Conservation (phyloP, 2,113 vertebrate species). For the Paradoxurus hermaphroditus region DNA sequence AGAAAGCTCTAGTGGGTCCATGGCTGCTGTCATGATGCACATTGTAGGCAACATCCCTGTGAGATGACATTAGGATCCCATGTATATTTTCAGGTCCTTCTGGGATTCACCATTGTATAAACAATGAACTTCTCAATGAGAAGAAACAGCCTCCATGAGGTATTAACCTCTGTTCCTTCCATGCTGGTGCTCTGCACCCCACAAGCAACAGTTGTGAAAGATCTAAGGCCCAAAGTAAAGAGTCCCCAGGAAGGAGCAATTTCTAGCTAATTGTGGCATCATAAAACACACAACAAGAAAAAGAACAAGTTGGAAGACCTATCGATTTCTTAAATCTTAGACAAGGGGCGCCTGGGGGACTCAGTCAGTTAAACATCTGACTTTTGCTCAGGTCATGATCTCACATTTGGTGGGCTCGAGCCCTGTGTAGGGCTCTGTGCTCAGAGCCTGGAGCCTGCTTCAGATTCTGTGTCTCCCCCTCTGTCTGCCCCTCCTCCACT, state of each 20-base stretch:
- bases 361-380: too few relatives aligned
- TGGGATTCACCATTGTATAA: background rate
- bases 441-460: too few relatives aligned
- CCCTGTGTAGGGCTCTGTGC: too few relatives aligned
- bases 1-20: background rate
- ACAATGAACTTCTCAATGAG: background rate
- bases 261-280: background rate
- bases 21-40: background rate
- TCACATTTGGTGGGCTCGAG: too few relatives aligned
- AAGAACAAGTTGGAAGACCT: background rate
- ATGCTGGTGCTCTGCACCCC: background rate
- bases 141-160: background rate
- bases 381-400: too few relatives aligned
- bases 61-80: background rate
- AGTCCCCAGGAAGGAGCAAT: background rate
- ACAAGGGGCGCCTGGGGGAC: background rate
- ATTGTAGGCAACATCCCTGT: background rate
- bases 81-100: background rate
- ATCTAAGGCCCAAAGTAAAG: background rate
- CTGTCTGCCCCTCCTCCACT: too few relatives aligned
- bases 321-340: slow-evolving; percentile 2
- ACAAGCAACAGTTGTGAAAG: background rate
- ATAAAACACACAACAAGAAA: background rate
- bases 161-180: background rate
- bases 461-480: too few relatives aligned